Evolutionary conservation across 53 echinoderm and acorn worm genomes (phyloP).

Genomic region (Mesocentrotus franciscanus): DNA sequence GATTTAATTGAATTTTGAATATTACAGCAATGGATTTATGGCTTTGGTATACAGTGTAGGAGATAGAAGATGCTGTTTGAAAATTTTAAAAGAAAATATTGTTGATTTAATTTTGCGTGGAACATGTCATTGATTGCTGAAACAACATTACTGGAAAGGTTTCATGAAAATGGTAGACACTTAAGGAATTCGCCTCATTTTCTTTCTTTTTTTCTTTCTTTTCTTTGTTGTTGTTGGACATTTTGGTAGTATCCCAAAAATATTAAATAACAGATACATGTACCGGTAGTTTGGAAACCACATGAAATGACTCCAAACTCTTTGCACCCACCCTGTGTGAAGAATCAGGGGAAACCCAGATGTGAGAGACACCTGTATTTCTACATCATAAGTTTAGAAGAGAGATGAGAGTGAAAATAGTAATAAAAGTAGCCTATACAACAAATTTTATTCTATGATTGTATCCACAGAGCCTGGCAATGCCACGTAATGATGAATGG

Average conservation of each 20-base stretch:
- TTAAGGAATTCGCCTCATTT: neutral
- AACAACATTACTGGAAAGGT: neutral
- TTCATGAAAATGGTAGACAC: neutral
- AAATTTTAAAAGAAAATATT: neutral
- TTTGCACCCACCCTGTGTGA: neutral
- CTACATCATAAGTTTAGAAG: no score
- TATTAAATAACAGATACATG: neutral
- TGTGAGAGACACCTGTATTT: no score
- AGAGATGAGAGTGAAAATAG: no score
- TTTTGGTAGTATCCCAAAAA: neutral
- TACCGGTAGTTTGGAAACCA: neutral
- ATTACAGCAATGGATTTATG: no score
- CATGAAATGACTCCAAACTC: neutral
- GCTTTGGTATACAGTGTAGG: neutral
- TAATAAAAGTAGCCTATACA: neutral
- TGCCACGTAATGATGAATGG: conserved; percentile 95
- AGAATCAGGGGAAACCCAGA: neutral
- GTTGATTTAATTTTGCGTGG: neutral
- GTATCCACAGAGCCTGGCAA: conserved; percentile 79
- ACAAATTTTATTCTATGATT: neutral
- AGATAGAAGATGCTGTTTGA: neutral
- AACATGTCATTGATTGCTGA: neutral
- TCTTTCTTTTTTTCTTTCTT: neutral
- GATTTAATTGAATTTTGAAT: no score
- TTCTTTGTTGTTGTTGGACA: neutral